These are phyloP conservation scores for Ornithoptera priamus DNA, from an alignment of 2,888 invertebrate genomes.

Conservation along the genomic window DNA sequence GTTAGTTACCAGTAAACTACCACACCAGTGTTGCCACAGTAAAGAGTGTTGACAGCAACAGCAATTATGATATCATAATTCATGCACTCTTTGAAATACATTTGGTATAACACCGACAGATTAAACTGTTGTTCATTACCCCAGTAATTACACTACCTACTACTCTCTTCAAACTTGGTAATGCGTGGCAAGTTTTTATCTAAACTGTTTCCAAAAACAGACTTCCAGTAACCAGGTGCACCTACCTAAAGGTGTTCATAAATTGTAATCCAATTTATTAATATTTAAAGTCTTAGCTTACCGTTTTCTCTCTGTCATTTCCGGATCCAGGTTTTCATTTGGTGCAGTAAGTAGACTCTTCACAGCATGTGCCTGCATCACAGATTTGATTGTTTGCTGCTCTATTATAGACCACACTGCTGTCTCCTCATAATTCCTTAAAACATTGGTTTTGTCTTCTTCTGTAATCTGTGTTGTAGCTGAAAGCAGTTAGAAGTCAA, in stretches of 20 bases:
- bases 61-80: no score
- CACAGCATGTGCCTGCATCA: conserved; percentile 53
- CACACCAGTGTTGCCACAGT: no score
- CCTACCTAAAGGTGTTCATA: background rate
- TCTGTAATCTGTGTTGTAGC: conserved; percentile 44
- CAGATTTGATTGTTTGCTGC: conserved; percentile 49
- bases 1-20: conserved; percentile 51
- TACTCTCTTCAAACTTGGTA: no score
- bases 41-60: no score
- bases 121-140: no score
- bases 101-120: no score
- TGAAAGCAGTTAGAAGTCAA: conserved; percentile 30
- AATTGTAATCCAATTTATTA: background rate
- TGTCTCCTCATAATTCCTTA: conserved; percentile 50
- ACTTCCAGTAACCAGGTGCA: no score
- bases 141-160: no score
- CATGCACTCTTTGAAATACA: no score
- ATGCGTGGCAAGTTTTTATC: no score
- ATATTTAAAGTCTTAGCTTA: conserved; percentile 31
- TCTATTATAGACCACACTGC: conserved; percentile 53
- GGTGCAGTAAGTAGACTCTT: conserved; percentile 47
- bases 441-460: conserved; percentile 37
- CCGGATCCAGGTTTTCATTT: conserved; percentile 43
- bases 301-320: conserved; percentile 55
- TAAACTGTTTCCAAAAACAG: no score